Conservation (phyloP, 2,113 vertebrate genomes). For the Scortum barcoo region DNA sequence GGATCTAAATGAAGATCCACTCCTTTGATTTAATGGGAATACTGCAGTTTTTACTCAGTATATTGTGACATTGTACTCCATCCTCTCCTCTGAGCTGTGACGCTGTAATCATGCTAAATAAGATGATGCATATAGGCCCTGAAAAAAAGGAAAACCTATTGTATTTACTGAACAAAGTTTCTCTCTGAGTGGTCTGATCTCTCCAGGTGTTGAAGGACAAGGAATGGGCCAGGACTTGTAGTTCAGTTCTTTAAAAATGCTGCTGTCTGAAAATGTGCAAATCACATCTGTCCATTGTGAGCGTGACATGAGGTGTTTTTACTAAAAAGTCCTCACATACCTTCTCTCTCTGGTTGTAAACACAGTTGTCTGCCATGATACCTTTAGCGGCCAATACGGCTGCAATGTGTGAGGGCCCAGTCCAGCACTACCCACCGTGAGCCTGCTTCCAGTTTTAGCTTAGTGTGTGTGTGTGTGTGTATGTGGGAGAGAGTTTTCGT, state of each 20-base stretch:
- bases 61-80: conserved; percentile 44
- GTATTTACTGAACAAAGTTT: conserved; percentile 30
- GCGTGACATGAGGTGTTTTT: conserved; percentile 42
- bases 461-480: conserved; percentile 25
- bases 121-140: conserved; percentile 34
- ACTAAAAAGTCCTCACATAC: conserved; percentile 44
- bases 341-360: conserved; percentile 43
- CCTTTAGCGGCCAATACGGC: conserved; percentile 32
- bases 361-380: conserved; percentile 12
- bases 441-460: conserved; percentile 61
- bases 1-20: conserved; percentile 37
- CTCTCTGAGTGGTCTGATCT: conserved; percentile 50
- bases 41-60: conserved; percentile 49
- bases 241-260: conserved; percentile 60
- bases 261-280: conserved; percentile 67
- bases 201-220: conserved; percentile 62
- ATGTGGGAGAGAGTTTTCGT: conserved; percentile 21
- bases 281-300: conserved; percentile 47
- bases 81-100: conserved; percentile 50
- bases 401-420: conserved; percentile 41
- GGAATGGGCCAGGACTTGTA: conserved; percentile 70
- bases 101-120: conserved; percentile 45
- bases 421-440: conserved; percentile 40
- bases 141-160: conserved; percentile 22
- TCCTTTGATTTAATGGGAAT: conserved; percentile 36